These are phyloP conservation scores for Glaucomys volans DNA, from an alignment of 2,113 vertebrate genomes.

Conservation along the genomic window DNA sequence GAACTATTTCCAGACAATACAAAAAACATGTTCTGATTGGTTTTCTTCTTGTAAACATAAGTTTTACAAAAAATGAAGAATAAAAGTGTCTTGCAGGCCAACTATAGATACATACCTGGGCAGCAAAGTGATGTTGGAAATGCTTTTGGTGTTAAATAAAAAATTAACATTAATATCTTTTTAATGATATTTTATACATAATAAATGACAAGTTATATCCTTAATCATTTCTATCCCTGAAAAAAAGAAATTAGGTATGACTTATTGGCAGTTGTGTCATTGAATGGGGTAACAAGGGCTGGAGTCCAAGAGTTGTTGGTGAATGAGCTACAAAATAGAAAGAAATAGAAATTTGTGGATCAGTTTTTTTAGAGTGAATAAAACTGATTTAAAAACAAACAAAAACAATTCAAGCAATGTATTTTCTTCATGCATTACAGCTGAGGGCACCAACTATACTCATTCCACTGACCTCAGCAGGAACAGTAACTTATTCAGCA, in stretches of 20 bases:
- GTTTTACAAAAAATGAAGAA: slow-evolving; percentile 86
- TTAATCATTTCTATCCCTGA: slow-evolving; percentile 87
- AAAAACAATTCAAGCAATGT: not conserved
- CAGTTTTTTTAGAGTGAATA: slow-evolving; percentile 69
- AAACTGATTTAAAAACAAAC: slow-evolving; percentile 27
- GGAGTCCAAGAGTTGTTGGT: slow-evolving; percentile 93
- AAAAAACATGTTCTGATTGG: slow-evolving; percentile 82
- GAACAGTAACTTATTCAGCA: not conserved
- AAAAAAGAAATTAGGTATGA: slow-evolving; percentile 90
- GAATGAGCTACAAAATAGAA: slow-evolving; percentile 93
- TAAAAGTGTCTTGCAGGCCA: slow-evolving; percentile 91
- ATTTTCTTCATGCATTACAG: not conserved
- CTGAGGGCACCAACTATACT: not conserved
- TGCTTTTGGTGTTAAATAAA: slow-evolving; percentile 86
- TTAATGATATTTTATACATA: slow-evolving; percentile 84
- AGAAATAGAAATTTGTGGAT: slow-evolving; percentile 84
- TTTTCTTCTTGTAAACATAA: slow-evolving; percentile 89
- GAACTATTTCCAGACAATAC: slow-evolving; percentile 90
- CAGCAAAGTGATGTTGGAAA: slow-evolving; percentile 85
- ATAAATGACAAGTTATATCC: slow-evolving; percentile 85
- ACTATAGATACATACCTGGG: slow-evolving; percentile 86
- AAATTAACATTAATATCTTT: slow-evolving; percentile 88
- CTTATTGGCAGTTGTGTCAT: slow-evolving; percentile 95
- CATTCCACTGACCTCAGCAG: not conserved
- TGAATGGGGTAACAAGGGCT: slow-evolving; percentile 93